Evolutionary conservation across 2,113 vertebrate species (phyloP).

Genomic region (Indicator maculatus): DNA sequence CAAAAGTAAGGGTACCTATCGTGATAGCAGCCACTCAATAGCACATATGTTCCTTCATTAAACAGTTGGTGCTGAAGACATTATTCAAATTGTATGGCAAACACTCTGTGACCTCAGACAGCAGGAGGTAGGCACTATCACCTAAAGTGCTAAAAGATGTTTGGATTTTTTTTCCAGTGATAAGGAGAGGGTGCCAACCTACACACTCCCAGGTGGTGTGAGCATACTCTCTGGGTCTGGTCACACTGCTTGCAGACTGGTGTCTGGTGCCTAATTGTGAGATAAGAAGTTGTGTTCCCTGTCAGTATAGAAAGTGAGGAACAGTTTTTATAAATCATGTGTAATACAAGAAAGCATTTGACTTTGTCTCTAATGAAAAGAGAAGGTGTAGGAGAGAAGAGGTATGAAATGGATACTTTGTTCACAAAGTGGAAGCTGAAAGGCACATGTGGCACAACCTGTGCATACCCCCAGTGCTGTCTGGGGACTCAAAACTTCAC

Average conservation of each 20-base stretch:
- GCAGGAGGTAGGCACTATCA: not conserved
- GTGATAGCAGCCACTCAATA: not conserved
- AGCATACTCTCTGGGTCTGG: not conserved
- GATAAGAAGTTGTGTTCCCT: not conserved
- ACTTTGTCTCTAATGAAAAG: not conserved
- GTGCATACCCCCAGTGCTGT: rapidly evolving
- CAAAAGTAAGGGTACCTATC: not conserved
- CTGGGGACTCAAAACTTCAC: not conserved
- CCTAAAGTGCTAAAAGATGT: not conserved
- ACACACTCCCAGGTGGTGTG: not conserved
- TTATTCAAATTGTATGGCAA: not conserved
- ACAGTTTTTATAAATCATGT: not conserved
- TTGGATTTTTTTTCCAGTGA: not conserved
- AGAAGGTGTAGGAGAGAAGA: not conserved
- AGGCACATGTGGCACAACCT: rapidly evolving
- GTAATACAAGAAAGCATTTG: not conserved
- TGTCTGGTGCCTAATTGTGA: not conserved
- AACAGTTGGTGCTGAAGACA: not conserved
- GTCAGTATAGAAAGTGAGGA: not conserved
- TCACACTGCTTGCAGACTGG: not conserved
- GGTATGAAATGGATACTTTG: not conserved
- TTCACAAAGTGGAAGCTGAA: not conserved
- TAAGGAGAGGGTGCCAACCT: not conserved
- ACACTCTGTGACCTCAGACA: not conserved
- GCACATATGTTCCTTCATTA: rapidly evolving